phyloP scores from a whole-genome alignment of 2,888 invertebrate species.

The Nineta flava region DNA sequence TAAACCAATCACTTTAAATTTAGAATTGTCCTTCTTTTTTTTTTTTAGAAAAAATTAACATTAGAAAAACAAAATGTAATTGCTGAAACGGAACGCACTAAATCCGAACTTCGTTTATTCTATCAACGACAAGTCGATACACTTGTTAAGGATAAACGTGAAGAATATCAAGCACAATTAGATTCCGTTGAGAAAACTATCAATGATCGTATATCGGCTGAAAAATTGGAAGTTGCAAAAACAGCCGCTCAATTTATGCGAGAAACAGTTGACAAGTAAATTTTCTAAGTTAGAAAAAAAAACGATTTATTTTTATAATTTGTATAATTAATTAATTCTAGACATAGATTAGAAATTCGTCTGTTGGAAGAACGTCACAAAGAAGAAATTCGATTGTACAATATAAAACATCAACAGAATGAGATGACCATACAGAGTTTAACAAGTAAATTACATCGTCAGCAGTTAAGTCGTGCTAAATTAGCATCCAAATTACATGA shows the following conservation, averaged over 20 bases:
- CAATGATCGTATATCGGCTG: slow-evolving; percentile 42
- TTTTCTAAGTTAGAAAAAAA: slow-evolving; percentile 1
- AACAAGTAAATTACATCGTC: slow-evolving; percentile 36
- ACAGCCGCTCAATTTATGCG: slow-evolving; percentile 55
- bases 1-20: too few species aligned
- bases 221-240: slow-evolving; percentile 50
- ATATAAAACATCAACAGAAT: slow-evolving; percentile 52
- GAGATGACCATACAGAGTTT: slow-evolving; percentile 48
- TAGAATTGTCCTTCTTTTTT: too few species aligned
- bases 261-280: slow-evolving; percentile 48
- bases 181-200: slow-evolving; percentile 46
- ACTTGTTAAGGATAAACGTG: slow-evolving; percentile 57
- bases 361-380: slow-evolving; percentile 62
- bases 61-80: slow-evolving; percentile 26
- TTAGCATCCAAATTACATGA: slow-evolving; percentile 58
- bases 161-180: slow-evolving; percentile 60
- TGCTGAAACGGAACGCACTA: slow-evolving; percentile 43
- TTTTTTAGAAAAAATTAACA: slow-evolving; percentile 27
- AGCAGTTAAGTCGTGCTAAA: slow-evolving; percentile 39
- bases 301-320: too few species aligned
- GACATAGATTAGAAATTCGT: slow-evolving; percentile 58
- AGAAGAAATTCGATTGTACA: slow-evolving; percentile 59
- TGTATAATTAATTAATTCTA: slow-evolving; percentile 24
- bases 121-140: slow-evolving; percentile 70
- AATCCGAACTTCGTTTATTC: slow-evolving; percentile 50